phyloP scores from a whole-genome alignment of 2,797 vertebrate species.

The Argentina silus region DNA sequence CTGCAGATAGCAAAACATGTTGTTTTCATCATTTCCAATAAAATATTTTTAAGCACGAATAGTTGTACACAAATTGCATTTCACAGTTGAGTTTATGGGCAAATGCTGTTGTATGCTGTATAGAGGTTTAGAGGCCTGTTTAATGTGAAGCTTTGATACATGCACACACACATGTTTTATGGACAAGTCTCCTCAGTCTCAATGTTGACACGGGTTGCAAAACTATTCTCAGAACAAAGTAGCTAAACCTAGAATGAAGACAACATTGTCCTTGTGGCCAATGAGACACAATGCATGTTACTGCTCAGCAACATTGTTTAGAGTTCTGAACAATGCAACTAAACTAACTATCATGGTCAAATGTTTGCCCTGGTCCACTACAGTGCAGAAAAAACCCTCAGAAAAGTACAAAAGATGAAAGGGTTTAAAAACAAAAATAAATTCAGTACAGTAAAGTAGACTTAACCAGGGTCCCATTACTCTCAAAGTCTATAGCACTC shows the following conservation, averaged over 20 bases:
- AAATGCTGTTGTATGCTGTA: neutral
- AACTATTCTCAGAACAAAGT: neutral
- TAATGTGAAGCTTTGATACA: neutral
- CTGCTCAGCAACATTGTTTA: no score
- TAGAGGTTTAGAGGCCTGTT: neutral
- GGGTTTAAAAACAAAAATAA: no score
- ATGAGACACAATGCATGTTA: neutral
- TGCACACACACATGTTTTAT: neutral
- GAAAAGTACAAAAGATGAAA: no score
- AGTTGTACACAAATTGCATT: neutral
- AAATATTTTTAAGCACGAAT: slow-evolving; percentile 38
- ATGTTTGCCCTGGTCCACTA: neutral
- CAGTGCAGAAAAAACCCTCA: no score
- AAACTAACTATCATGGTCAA: neutral
- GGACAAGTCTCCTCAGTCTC: neutral
- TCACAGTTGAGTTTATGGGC: neutral
- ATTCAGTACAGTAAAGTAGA: no score
- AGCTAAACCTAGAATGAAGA: neutral
- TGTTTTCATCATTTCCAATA: slow-evolving; percentile 28
- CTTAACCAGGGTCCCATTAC: no score
- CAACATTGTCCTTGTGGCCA: neutral
- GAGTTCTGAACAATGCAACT: neutral
- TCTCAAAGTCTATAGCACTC: no score
- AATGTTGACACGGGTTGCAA: neutral
- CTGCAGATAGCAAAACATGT: slow-evolving; percentile 12